Conservation (phyloP, 2,888 invertebrate genomes). For the Cryptosula pallasiana region DNA sequence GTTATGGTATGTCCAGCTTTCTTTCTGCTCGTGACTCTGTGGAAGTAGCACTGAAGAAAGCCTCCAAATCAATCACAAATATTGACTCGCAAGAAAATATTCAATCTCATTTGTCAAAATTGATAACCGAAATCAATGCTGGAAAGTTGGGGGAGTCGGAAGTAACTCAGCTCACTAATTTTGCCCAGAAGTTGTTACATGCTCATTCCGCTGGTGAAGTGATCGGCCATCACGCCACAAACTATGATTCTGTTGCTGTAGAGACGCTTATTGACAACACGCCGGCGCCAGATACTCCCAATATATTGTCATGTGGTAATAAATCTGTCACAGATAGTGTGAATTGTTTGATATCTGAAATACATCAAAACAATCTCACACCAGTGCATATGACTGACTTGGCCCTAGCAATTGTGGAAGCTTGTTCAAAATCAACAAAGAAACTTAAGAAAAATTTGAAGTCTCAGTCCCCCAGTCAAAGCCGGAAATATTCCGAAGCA, state of each 20-base stretch:
- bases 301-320: background rate
- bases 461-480: background rate
- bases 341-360: background rate
- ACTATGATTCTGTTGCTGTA: background rate
- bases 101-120: background rate
- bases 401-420: background rate
- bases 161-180: conserved; percentile 18
- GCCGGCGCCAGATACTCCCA: background rate
- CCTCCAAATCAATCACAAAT: background rate
- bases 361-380: background rate
- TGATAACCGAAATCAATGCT: background rate
- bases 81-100: background rate
- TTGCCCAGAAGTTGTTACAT: conserved; percentile 21
- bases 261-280: background rate
- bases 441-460: background rate
- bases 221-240: background rate
- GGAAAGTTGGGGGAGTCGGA: background rate
- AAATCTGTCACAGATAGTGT: background rate
- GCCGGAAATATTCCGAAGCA: background rate
- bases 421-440: background rate
- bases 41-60: background rate
- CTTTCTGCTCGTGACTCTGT: conserved; percentile 14
- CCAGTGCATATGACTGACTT: background rate
- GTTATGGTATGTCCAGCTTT: conserved; percentile 24
- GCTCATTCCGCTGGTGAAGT: conserved; percentile 21